Evolutionary conservation across 2,113 vertebrate species (phyloP), one percentile per base, ranked within the genome.

Genomic region (Genyomyrus donnyi): DNA sequence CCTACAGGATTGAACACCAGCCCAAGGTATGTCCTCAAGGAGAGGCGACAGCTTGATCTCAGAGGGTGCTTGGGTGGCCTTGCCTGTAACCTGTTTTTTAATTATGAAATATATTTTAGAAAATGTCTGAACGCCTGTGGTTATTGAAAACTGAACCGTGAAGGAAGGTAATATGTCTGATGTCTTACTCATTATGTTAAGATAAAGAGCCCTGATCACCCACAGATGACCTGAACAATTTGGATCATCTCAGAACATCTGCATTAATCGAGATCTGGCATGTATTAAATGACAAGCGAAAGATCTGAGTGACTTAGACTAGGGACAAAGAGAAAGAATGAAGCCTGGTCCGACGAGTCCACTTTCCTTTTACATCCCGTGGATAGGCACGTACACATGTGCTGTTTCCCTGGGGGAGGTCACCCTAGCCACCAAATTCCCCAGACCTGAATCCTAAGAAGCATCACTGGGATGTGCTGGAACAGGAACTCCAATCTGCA

Each of bases 1-100:
- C 96, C 31, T 98, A 97, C 95, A 96, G 97, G 92, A 98, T 98
- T 91, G 97, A 97, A 58, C 96, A 96, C 88, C 97, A 98, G 90
- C 95, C 95, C 92, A 98, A 97, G 97, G 97, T 98, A 96, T 92
- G 48, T 56, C 4, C 53, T 48, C 89, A 31, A 24, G 48, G 56
- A 58, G 49, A 62, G 7, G 46, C 27, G 3, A 35, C 39, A 17
- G 24, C 24, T 31, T 35, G 24, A 17, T n/a, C 27, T 27, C 21
- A n/a, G 39, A 7, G 15, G 86, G 6, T 56, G 27, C 19, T 6
- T 39, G 70, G 15, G 31, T 31, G 70, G 5, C 31, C 70, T 77
- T 15, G 70, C 70, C n/a, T 39, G 70, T 5, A 39, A 15, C 27
- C 39, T 1, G 35, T 80, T 80, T 80, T 80, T 39, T 80, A n/a